Conservation (phyloP, 2,113 vertebrate species). For the Tenebrosternarchus preto region DNA sequence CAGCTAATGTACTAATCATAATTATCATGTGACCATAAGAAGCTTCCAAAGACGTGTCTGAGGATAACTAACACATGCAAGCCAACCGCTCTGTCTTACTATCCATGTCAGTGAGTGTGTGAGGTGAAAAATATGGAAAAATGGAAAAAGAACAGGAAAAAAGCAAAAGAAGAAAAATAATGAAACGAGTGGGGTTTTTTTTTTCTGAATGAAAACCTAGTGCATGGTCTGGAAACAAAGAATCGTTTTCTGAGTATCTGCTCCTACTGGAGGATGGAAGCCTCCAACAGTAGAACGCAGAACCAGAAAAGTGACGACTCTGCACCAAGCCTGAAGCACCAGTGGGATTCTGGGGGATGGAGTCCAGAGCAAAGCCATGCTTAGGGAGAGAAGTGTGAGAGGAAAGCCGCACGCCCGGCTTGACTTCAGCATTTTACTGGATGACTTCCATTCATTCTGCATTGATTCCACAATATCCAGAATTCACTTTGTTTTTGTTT, state of each 20-base stretch:
- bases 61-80: conserved; percentile 35
- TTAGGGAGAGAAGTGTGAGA: conserved; percentile 37
- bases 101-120: neutral
- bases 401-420: conserved; percentile 21
- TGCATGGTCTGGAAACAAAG: neutral
- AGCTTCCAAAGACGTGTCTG: conserved; percentile 15
- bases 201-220: conserved; percentile 2
- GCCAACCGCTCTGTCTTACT: neutral
- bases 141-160: neutral
- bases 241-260: neutral
- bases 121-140: neutral
- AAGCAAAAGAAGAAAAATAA: neutral
- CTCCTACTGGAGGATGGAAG: neutral
- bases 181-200: neutral
- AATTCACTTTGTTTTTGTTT: no score
- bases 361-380: conserved; percentile 61
- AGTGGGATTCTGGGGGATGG: conserved; percentile 64
- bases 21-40: neutral
- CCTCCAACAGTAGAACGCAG: conserved; percentile 41
- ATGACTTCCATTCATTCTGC: conserved; percentile 43
- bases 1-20: neutral
- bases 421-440: conserved; percentile 55
- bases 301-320: neutral
- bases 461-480: neutral
- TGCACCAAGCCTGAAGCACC: conserved; percentile 46